Conservation (phyloP, 2,113 vertebrate species). For the Triplophysa tibetana region DNA sequence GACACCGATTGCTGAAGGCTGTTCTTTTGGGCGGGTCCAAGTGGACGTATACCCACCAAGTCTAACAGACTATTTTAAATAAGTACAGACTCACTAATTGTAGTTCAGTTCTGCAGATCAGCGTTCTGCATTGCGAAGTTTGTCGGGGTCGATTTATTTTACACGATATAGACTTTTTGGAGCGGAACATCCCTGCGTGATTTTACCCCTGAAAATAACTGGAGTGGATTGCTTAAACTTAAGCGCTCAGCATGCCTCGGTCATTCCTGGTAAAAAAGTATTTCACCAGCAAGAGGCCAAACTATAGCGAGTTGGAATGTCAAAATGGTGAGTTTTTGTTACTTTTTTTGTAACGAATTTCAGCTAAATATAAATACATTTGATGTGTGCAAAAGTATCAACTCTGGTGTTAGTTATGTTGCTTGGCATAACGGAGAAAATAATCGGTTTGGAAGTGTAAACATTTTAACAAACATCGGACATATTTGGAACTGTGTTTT, state of each 20-base stretch:
- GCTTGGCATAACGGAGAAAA: neutral
- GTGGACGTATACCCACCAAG: conserved; percentile 33
- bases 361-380: neutral
- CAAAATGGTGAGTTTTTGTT: conserved; percentile 79
- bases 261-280: conserved; percentile 95
- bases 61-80: conserved; percentile 45
- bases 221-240: conserved; percentile 18
- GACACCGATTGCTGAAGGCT: conserved; percentile 33
- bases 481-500: neutral
- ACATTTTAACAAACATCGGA: neutral
- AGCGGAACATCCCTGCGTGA: neutral
- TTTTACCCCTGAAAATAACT: neutral
- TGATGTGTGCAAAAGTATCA: neutral
- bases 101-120: conserved; percentile 25
- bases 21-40: conserved; percentile 46
- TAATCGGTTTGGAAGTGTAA: too few species aligned
- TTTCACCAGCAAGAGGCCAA: conserved; percentile 90
- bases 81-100: conserved; percentile 46
- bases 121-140: neutral
- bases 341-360: neutral
- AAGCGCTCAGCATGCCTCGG: conserved; percentile 83
- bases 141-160: neutral
- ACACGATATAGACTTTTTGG: neutral
- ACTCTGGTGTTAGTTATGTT: neutral
- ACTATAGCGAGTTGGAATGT: conserved; percentile 93